Percentiles rank a stretch among this genome's conserved stretches.
Conservation (phyloP, 2,113 vertebrate genomes). For the Himantopus leucocephalus region DNA sequence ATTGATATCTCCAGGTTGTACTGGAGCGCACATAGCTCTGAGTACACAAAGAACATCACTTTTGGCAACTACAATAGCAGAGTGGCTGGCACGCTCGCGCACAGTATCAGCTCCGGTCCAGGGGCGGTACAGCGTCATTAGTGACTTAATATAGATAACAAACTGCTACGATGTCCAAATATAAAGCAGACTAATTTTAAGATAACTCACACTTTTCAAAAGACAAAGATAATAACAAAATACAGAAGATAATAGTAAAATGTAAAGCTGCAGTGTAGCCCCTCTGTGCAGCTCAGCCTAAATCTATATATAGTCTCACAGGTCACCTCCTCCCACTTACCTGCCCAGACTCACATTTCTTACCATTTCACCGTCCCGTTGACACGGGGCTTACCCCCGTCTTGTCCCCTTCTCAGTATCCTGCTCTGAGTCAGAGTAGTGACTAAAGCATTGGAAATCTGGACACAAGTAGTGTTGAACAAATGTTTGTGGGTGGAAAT, state of each 20-base stretch:
- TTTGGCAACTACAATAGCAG: background rate
- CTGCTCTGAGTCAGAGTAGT: background rate
- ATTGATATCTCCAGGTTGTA: background rate
- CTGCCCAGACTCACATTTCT: background rate
- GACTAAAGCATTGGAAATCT: background rate
- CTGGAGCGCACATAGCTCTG: background rate
- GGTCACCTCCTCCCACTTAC: background rate
- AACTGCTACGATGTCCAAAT: background rate
- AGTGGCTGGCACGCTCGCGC: background rate
- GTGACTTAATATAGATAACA: background rate
- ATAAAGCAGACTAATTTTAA: background rate
- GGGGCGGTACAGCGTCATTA: background rate
- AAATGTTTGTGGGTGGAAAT: background rate
- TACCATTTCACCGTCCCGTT: background rate
- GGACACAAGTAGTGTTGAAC: background rate
- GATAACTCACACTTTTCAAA: background rate
- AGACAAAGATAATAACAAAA: background rate
- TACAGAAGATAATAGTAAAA: background rate
- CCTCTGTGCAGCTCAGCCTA: background rate
- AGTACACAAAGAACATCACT: background rate
- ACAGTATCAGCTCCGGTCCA: background rate
- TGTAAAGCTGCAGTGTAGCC: background rate
- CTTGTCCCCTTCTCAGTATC: background rate
- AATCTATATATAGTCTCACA: background rate
- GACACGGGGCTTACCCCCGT: rapidly evolving